A percentile compares a stretch with the other conserved stretches of the same genome.
phyloP scores from a whole-genome alignment of 2,113 vertebrate species.

The Pachyramphus minor region DNA sequence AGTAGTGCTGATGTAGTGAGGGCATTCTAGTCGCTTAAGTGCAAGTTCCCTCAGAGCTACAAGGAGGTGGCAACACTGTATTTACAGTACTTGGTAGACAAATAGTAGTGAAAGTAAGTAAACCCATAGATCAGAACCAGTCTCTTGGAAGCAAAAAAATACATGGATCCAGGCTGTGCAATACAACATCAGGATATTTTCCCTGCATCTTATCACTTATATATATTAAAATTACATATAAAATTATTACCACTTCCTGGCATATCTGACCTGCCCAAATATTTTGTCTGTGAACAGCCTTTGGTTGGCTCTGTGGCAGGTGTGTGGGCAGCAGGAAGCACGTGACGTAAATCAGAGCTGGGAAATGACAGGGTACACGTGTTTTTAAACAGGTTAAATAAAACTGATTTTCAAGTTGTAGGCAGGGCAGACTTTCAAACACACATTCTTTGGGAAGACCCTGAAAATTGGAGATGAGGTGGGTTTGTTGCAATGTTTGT shows the following conservation, averaged over 20 bases:
- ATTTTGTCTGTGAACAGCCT: not conserved
- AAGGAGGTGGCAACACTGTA: not conserved
- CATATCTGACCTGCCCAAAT: not conserved
- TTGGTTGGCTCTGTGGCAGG: not conserved
- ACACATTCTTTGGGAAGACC: no score
- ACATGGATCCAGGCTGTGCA: not conserved
- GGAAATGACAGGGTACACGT: no score
- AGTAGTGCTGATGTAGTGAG: not conserved
- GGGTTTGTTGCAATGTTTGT: no score
- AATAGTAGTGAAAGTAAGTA: not conserved
- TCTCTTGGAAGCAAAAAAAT: not conserved
- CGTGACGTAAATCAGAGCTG: no score
- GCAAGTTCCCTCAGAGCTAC: not conserved
- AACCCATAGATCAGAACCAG: not conserved
- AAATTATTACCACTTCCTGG: not conserved
- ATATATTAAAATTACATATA: not conserved
- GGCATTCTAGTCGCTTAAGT: not conserved
- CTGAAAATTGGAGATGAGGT: no score
- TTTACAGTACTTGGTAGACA: not conserved
- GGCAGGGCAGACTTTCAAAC: no score
- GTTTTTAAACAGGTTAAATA: no score
- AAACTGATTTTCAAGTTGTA: no score
- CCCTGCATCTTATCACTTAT: not conserved
- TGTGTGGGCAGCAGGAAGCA: no score
- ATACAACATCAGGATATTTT: not conserved